phyloP scores from a whole-genome alignment of 2,888 invertebrate species.

The Lepetodrilus schrolli region DNA sequence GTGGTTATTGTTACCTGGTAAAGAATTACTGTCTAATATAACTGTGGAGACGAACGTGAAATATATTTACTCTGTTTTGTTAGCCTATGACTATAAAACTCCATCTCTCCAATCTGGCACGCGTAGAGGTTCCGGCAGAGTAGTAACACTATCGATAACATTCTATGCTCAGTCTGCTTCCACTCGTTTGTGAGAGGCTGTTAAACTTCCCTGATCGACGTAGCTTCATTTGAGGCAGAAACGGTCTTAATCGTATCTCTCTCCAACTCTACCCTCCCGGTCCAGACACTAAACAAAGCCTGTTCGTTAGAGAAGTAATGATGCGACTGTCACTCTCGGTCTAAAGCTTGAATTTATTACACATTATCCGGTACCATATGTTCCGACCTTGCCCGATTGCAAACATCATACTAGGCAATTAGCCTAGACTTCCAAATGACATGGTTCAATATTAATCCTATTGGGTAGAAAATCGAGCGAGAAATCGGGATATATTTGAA shows the following conservation, averaged over 20 bases:
- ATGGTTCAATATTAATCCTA: neutral
- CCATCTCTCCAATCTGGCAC: neutral
- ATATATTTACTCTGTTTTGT: slow-evolving; percentile 23
- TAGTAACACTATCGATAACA: neutral
- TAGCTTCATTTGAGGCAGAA: neutral
- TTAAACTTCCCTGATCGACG: slow-evolving; percentile 10
- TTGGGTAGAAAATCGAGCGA: slow-evolving; percentile 5
- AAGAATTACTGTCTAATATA: slow-evolving; percentile 10
- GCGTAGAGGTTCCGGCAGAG: neutral
- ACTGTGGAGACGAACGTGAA: neutral
- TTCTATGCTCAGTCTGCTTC: neutral
- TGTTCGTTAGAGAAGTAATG: neutral
- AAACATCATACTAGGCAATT: neutral
- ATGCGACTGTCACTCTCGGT: neutral
- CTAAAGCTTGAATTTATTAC: neutral
- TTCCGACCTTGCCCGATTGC: neutral
- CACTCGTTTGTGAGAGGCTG: slow-evolving; percentile 6
- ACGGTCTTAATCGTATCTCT: neutral
- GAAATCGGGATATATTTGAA: slow-evolving; percentile 13
- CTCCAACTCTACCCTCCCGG: neutral
- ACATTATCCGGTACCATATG: neutral
- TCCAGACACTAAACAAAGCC: neutral
- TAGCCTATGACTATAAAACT: neutral
- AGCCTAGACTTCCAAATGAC: neutral
- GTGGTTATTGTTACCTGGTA: neutral